Conservation (phyloP, 2,113 vertebrate species). For the Dicaeum eximium region DNA sequence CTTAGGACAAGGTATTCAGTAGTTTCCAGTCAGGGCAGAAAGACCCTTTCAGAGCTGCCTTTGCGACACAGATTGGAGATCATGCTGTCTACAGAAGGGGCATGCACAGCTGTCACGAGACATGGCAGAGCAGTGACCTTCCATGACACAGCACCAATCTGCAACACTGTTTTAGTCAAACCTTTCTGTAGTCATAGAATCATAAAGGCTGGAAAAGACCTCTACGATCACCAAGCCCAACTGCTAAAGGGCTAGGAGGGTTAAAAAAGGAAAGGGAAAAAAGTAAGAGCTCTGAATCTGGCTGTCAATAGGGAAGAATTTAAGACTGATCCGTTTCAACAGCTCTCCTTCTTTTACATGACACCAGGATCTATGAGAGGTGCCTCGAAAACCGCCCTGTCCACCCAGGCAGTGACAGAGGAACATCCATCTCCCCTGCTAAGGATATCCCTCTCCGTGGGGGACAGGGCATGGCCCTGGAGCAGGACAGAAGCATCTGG, state of each 20-base stretch:
- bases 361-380: not conserved
- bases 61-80: not conserved
- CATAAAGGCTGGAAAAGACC: not conserved
- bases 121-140: not conserved
- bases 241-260: not conserved
- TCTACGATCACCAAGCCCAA: not conserved
- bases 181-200: not conserved
- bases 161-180: not conserved
- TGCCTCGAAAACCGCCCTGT: not conserved
- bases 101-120: not conserved
- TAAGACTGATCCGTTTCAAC: not conserved
- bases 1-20: not conserved
- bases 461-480: fast-evolving
- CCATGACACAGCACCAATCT: not conserved
- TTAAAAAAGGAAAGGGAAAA: not conserved
- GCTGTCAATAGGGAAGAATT: not conserved
- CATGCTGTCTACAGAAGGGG: not conserved
- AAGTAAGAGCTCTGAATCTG: not conserved
- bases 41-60: not conserved
- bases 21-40: not conserved
- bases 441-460: fast-evolving
- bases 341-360: not conserved
- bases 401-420: not conserved
- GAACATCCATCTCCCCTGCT: not conserved
- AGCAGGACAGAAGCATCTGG: not conserved